phyloP scores from a whole-genome alignment of 1,140 invertebrate genomes.

The Drosophila albomicans region DNA sequence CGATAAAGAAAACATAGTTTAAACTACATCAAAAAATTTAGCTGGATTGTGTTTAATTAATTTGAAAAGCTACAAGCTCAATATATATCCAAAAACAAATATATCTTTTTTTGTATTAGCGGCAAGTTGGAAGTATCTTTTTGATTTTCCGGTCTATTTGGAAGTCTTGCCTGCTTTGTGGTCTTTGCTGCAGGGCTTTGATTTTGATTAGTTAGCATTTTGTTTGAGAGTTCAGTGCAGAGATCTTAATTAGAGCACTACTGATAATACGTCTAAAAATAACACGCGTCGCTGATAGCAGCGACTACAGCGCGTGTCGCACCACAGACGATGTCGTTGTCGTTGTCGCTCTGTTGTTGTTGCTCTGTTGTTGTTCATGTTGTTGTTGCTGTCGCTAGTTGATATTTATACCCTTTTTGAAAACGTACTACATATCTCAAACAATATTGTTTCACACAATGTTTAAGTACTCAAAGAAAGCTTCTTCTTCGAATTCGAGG shows the following conservation, averaged over 20 bases:
- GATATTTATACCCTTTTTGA: constrained; percentile 15
- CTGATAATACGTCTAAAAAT: constrained; percentile 78
- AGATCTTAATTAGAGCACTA: constrained; percentile 80
- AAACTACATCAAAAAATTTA: no score
- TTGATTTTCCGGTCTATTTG: constrained; percentile 4
- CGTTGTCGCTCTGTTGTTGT: constrained; percentile 3
- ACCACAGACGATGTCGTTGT: constrained; percentile 26
- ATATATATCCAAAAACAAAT: background rate
- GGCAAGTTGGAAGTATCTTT: background rate
- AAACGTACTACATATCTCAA: background rate
- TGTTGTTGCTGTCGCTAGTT: background rate
- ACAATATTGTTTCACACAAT: background rate
- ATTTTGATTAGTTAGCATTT: constrained; percentile 65
- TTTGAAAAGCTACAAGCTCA: no score
- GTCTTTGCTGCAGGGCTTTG: constrained; percentile 17
- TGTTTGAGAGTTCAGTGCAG: constrained; percentile 54
- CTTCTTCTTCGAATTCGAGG: no score
- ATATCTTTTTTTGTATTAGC: background rate
- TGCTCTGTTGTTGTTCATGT: background rate
- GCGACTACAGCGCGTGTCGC: constrained; percentile 37
- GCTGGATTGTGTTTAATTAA: background rate
- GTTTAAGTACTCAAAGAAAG: background rate
- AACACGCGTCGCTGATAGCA: constrained; percentile 71
- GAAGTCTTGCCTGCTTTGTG: background rate
- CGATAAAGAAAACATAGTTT: no score